Percentiles rank a stretch among this genome's conserved stretches.
phyloP scores from a whole-genome alignment of 2,888 invertebrate species.

The Ennomos quercinarius region DNA sequence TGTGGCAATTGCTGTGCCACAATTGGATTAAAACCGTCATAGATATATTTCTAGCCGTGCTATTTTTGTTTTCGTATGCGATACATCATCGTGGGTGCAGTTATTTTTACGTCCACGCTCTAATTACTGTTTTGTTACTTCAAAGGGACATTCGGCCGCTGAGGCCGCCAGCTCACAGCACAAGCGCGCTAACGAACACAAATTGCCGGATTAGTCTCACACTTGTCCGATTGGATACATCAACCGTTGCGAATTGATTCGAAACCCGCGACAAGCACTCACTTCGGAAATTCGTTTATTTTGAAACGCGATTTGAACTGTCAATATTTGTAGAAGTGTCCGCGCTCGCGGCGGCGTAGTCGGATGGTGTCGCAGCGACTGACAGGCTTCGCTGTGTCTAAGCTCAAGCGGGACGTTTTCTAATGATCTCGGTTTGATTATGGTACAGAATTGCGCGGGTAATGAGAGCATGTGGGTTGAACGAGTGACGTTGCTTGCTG shows the following conservation, averaged over 20 bases:
- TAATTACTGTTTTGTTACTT: slow-evolving; percentile 61
- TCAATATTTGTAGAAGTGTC: slow-evolving; percentile 49
- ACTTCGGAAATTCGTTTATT: slow-evolving; percentile 51
- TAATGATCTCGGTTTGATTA: slow-evolving; percentile 76
- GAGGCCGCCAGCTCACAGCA: slow-evolving; percentile 60
- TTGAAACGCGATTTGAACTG: slow-evolving; percentile 46
- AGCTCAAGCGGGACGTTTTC: slow-evolving; percentile 67
- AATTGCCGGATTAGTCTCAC: slow-evolving; percentile 68
- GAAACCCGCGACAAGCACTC: slow-evolving; percentile 50
- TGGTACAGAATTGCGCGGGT: slow-evolving; percentile 70
- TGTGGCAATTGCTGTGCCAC: slow-evolving; percentile 17
- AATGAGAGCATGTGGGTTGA: slow-evolving; percentile 70
- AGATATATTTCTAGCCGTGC: slow-evolving; percentile 38
- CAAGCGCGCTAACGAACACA: slow-evolving; percentile 60
- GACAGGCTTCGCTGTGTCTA: slow-evolving; percentile 61
- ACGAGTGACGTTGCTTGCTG: slow-evolving; percentile 37
- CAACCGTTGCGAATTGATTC: slow-evolving; percentile 64
- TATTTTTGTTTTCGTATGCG: slow-evolving; percentile 46
- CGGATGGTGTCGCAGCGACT: slow-evolving; percentile 75
- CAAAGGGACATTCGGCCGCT: slow-evolving; percentile 53
- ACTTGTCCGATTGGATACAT: slow-evolving; percentile 48
- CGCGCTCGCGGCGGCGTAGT: slow-evolving; percentile 66
- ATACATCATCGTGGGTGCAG: slow-evolving; percentile 51
- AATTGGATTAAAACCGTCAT: slow-evolving; percentile 30
- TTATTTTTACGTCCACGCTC: slow-evolving; percentile 62